Conservation (phyloP, 2,113 vertebrate species). For the Panurus biarmicus region DNA sequence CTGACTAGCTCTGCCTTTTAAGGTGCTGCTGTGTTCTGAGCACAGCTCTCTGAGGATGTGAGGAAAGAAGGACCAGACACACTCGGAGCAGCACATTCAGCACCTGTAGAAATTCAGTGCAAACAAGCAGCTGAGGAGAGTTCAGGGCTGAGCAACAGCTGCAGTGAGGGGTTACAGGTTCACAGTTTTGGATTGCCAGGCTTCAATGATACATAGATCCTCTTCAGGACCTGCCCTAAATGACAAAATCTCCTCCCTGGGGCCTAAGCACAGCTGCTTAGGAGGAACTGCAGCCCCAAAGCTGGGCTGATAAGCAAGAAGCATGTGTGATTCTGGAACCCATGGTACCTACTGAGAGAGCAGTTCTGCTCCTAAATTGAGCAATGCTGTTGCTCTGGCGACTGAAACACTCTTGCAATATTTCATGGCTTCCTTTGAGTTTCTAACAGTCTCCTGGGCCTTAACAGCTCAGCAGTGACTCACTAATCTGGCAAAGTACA, state of each 20-base stretch:
- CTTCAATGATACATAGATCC: not conserved
- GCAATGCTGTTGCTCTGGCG: not conserved
- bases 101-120: constrained; percentile 44
- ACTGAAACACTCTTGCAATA: not conserved
- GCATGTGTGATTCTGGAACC: not conserved
- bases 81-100: not conserved
- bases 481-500: constrained; percentile 41
- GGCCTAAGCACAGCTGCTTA: constrained; percentile 8
- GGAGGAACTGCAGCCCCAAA: not conserved
- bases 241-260: constrained; percentile 20
- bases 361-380: not conserved
- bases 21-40: not conserved
- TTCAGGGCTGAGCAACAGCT: constrained; percentile 34
- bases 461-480: constrained; percentile 37
- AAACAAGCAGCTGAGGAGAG: constrained; percentile 39
- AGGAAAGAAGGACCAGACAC: not conserved
- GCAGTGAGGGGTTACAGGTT: constrained; percentile 19
- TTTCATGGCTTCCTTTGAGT: constrained; percentile 1
- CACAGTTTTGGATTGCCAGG: not conserved
- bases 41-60: not conserved
- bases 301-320: not conserved
- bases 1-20: not conserved
- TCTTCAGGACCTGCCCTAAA: constrained; percentile 6
- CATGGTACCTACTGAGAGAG: not conserved
- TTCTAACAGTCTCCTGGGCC: constrained; percentile 18